Base-by-base conservation (phyloP, 1,140 invertebrate species). In the Sycophila sp. region DNA sequence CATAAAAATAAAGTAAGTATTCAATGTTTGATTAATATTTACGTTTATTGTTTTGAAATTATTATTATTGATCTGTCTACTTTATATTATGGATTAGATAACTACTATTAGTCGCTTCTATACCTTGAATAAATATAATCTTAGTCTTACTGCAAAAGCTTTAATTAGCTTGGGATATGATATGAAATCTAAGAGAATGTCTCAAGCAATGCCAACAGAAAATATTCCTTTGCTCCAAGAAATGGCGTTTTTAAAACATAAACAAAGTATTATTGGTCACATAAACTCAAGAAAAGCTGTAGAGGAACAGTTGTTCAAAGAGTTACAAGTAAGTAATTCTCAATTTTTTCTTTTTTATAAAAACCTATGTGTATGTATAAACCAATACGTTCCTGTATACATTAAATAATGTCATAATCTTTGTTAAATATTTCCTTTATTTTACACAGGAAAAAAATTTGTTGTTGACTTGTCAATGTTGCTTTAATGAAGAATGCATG, bases 401-500 rank as follows among this genome's bases (percentile, higher is more conserved):
- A n/a, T n/a, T n/a, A n/a, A n/a, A n/a, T n/a, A n/a, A n/a, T n/a
- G n/a, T 63, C 42, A 58, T 30, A 13, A 34, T 30, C 66, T 30
- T 63, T 45, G 22, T 69, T 24, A 71, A 34, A 47, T 55, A 26
- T 70, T 58, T 32, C 32, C 11, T 22, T 32, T 60, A 59, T 34
- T 15, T 13, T 30, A 4, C 51, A 67, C 22, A 86, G 81, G 83
- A 81, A 30, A 84, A 76, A 65, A 77, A 82, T 78, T 22, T 80
- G 77, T 62, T 84, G 8, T 11, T 83, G 1, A 77, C 77, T 68
- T 92, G 91, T 78, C 79, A 80, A 11, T 90, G 89, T 77, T 92
- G 91, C 69, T 91, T 76, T 76, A 87, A 89, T 51, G 87, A 90
- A 55, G 89, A 91, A 75, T 86, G 88, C 38, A 80, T 91, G 38